Conservation (phyloP, 2,797 vertebrate genomes). For the Gouania willdenowi region DNA sequence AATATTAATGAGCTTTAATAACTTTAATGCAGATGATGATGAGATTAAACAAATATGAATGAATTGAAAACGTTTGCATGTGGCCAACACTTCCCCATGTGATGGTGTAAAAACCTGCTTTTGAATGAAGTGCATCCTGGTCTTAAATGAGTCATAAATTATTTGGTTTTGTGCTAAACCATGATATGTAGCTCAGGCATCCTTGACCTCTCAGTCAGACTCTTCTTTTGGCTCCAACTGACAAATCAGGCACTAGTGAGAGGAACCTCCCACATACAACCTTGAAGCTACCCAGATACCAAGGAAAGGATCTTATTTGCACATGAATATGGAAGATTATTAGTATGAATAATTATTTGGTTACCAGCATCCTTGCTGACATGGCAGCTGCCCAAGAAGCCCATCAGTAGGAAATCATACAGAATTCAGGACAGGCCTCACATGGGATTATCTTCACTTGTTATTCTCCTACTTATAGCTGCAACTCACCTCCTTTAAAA, state of each 20-base stretch:
- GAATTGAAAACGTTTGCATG: too few species aligned
- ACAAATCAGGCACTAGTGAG: constrained; percentile 57
- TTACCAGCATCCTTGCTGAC: constrained; percentile 69
- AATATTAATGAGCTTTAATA: too few species aligned
- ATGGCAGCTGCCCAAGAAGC: constrained; percentile 76
- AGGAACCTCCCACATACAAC: constrained; percentile 71
- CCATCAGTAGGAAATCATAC: constrained; percentile 74
- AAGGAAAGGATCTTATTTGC: constrained; percentile 68
- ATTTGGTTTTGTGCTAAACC: constrained; percentile 23
- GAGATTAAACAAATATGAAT: too few species aligned
- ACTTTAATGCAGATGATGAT: too few species aligned
- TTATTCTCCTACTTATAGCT: constrained; percentile 61
- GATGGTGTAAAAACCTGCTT: constrained; percentile 5
- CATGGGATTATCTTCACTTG: constrained; percentile 69
- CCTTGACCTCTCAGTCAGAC: constrained; percentile 54
- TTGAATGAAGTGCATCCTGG: constrained; percentile 7
- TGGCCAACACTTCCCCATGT: constrained; percentile 2
- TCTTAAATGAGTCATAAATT: constrained; percentile 22
- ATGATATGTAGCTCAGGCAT: constrained; percentile 28
- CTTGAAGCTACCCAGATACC: constrained; percentile 69
- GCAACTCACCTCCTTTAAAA: constrained; percentile 55
- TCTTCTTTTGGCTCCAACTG: constrained; percentile 53
- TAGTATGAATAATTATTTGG: constrained; percentile 83
- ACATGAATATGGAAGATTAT: constrained; percentile 78
- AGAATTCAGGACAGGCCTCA: constrained; percentile 72